Base-by-base conservation (phyloP, 1,140 invertebrate species). In the Papilio machaon region DNA sequence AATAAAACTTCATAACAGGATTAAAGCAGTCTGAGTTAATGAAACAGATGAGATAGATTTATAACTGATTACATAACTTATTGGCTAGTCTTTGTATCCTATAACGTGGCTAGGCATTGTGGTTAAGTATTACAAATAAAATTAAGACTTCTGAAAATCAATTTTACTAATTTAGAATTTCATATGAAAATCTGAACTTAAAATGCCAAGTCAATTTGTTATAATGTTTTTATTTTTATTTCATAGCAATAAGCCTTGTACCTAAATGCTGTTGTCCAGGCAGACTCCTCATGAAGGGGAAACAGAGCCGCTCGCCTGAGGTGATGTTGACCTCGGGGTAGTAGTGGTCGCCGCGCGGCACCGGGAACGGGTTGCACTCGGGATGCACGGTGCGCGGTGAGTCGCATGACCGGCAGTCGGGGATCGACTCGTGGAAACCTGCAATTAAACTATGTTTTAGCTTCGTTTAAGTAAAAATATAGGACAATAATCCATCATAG, bases 271-370 rank as follows among this genome's bases (percentile, higher is more conserved):
- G 97, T 89, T 99, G 98, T 38, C 98, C 98, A 4, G 98, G 97
- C 79, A 99, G 93, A 47, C 98, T 99, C 89, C 98, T 97, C 96
- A 99, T 99, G 87, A 98, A 99, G 8, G 98, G 98, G 91, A 99
- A 98, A 89, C 98, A 99, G 81, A 98, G 95, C 49, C 97, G 95
- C 77, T 96, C 96, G 3, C 98, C 98, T 4, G 97, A 97, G 0
- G 97, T 97, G 9, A 97, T 95, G 88, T 98, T 98, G 0, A 97
- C 95, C 80, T 97, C 96, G 0, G 98, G 98, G 89, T 98, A 98
- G 88, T 97, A 98, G 78, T 98, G 97, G 91, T 99, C 98, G 2
- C 97, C 97, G 0, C 96, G 89, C 0, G 98, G 98, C 9, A 99
- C 96, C 0, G 96, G 97, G 92, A 99, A 98, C 0, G 98, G 98